These are phyloP conservation scores for Neosilurus mollespiculum DNA, from an alignment of 2,797 vertebrate species.

Conservation along the genomic window DNA sequence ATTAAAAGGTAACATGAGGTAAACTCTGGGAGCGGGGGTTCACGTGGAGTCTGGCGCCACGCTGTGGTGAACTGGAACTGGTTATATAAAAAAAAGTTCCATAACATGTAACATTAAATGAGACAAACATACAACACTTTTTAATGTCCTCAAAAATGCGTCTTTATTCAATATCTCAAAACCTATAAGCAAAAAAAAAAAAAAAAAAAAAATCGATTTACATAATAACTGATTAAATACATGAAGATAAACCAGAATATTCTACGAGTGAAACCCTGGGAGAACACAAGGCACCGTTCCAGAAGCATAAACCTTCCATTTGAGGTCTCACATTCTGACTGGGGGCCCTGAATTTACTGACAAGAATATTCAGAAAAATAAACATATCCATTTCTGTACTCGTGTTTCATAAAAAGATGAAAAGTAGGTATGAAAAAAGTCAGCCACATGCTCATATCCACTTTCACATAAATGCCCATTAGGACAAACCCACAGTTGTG, in stretches of 20 bases:
- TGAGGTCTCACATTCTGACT: slow-evolving; percentile 61
- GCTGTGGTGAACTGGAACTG: not conserved
- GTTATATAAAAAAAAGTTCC: too few relatives aligned
- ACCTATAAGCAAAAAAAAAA: slow-evolving; percentile 66
- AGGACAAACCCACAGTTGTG: slow-evolving; percentile 47
- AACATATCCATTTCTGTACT: slow-evolving; percentile 44
- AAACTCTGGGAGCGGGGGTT: not conserved
- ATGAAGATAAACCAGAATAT: slow-evolving; percentile 62
- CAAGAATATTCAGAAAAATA: slow-evolving; percentile 44
- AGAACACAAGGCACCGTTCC: slow-evolving; percentile 75
- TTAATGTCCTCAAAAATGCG: slow-evolving; percentile 32
- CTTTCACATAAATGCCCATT: slow-evolving; percentile 30
- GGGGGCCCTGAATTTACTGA: slow-evolving; percentile 45
- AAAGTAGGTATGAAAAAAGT: slow-evolving; percentile 47
- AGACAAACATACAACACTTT: not conserved
- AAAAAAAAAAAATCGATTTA: slow-evolving; percentile 60
- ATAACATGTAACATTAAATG: too few relatives aligned
- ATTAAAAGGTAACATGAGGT: not conserved
- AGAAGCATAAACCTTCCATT: slow-evolving; percentile 68
- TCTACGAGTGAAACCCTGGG: slow-evolving; percentile 66
- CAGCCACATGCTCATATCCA: slow-evolving; percentile 31
- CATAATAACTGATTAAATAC: slow-evolving; percentile 64
- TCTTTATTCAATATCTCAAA: slow-evolving; percentile 63
- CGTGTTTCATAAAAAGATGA: slow-evolving; percentile 47
- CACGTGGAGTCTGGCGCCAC: slow-evolving; percentile 6